Base-by-base conservation (phyloP, 2,113 vertebrate genomes). In the Salvelinus sp. region DNA sequence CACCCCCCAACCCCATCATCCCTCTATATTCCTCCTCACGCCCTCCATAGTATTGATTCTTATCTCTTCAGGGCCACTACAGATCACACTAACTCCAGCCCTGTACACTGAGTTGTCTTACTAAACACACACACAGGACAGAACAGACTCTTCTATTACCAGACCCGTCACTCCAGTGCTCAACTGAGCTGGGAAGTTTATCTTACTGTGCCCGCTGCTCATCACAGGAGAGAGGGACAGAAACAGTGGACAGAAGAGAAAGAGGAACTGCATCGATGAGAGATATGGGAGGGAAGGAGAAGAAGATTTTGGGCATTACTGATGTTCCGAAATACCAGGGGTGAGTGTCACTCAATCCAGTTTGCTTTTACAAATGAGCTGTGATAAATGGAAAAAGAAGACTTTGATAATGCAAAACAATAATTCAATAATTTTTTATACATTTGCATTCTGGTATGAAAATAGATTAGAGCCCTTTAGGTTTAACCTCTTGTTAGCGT, bases 251-350 rank as follows among this genome's bases (percentile, higher is more conserved):
- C 28, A 22, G 38, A 28, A 71, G 30, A 62, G 30, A 72, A 60
- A 60, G 58, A 60, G 58, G 58, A 22, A 22, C 79, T 76, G 28
- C 69, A 72, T 79, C 79, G 77, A 94, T 93, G 84, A 96, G 76
- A 81, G 85, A 87, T 79, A 93, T 90, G 91, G 88, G 90, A 74
- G 86, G 90, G 75, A 92, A 93, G 62, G 92, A 92, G 76, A 92
- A 93, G 85, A 92, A 85, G 68, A 63, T 91, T 84, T 73, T 93
- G 71, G 89, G 88, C 57, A 88, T 93, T 50, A 69, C 87, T 54
- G 86, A 88, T 38, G 71, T 87, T 38, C 76, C 87, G 73, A 83
- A 25, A 79, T 91, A 89, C 74, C 69, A 85, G 76, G 84, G 86
- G 93, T 93, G 82, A 92, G 92, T 84, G 50, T 18, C 14, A 62